phyloP scores from a whole-genome alignment of 2,888 invertebrate genomes.

The Campoplex capitator region DNA sequence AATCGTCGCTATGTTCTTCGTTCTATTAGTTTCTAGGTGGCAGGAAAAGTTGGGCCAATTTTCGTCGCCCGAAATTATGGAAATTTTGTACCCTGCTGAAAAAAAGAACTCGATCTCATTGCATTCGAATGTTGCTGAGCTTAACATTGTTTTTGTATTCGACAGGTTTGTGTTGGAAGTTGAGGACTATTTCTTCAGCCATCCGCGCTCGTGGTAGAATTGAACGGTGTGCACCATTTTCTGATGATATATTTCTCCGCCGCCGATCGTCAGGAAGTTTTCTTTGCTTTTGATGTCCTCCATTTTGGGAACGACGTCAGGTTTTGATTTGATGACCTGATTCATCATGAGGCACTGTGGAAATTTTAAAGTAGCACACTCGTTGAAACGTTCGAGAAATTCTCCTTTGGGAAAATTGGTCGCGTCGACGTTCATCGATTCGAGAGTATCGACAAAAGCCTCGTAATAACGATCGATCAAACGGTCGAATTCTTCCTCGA shows the following conservation, averaged over 20 bases:
- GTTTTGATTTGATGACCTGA: constrained; percentile 81
- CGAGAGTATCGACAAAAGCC: constrained; percentile 76
- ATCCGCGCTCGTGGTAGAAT: constrained; percentile 77
- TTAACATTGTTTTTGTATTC: constrained; percentile 4
- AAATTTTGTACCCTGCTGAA: background rate
- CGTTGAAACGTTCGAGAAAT: constrained; percentile 75
- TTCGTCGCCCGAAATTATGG: background rate
- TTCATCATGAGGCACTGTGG: constrained; percentile 82
- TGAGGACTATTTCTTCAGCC: constrained; percentile 75
- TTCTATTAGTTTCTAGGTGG: background rate
- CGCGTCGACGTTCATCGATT: constrained; percentile 73
- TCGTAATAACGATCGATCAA: constrained; percentile 80
- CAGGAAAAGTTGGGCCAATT: background rate
- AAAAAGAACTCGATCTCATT: background rate
- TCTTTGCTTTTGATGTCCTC: constrained; percentile 75
- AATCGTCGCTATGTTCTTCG: background rate
- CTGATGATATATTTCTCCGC: constrained; percentile 75
- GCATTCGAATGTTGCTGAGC: background rate
- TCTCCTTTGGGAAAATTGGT: constrained; percentile 68
- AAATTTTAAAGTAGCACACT: constrained; percentile 77
- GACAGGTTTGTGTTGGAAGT: background rate
- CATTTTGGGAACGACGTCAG: constrained; percentile 75
- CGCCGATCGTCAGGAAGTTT: constrained; percentile 74
- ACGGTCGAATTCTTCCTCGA: constrained; percentile 78
- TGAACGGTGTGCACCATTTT: constrained; percentile 78